These are phyloP conservation scores for Oryzias curvinotus DNA, from an alignment of 2,113 vertebrate species.

Conservation along the genomic window DNA sequence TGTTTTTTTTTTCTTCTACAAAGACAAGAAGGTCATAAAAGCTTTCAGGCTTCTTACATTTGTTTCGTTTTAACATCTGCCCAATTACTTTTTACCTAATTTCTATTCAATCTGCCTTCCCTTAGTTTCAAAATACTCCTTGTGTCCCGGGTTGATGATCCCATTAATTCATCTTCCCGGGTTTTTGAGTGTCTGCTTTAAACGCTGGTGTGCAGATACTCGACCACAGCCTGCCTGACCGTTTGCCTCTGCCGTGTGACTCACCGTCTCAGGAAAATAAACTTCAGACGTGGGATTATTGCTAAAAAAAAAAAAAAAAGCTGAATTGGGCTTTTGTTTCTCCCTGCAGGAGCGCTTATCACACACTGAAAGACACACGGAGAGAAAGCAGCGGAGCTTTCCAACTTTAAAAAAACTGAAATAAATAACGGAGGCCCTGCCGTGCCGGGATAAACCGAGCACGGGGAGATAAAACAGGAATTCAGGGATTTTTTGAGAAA, in stretches of 20 bases:
- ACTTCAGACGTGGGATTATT: slow-evolving; percentile 58
- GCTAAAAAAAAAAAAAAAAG: slow-evolving; percentile 8
- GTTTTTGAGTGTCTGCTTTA: slow-evolving; percentile 9
- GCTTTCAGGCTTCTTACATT: slow-evolving; percentile 20
- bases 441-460: slow-evolving; percentile 24
- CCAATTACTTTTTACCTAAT: too few species aligned
- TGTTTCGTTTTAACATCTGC: not conserved
- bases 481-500: slow-evolving; percentile 26
- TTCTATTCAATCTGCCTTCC: too few species aligned
- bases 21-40: not conserved
- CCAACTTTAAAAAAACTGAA: slow-evolving; percentile 29
- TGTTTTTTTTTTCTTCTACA: slow-evolving; percentile 10
- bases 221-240: slow-evolving; percentile 58
- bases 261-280: slow-evolving; percentile 68
- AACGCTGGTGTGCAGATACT: slow-evolving; percentile 38
- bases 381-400: slow-evolving; percentile 7
- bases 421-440: slow-evolving; percentile 19
- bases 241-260: slow-evolving; percentile 48
- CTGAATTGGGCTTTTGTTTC: slow-evolving; percentile 53
- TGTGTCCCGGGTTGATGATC: too few species aligned
- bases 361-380: slow-evolving; percentile 13
- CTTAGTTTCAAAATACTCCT: too few species aligned
- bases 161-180: too few species aligned
- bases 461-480: slow-evolving; percentile 60
- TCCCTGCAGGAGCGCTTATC: slow-evolving; percentile 32